A percentile compares a stretch with the other conserved stretches of the same genome.
These are phyloP conservation scores for Pantherophis guttatus DNA, from an alignment of 2,113 vertebrate genomes.

Conservation along the genomic window DNA sequence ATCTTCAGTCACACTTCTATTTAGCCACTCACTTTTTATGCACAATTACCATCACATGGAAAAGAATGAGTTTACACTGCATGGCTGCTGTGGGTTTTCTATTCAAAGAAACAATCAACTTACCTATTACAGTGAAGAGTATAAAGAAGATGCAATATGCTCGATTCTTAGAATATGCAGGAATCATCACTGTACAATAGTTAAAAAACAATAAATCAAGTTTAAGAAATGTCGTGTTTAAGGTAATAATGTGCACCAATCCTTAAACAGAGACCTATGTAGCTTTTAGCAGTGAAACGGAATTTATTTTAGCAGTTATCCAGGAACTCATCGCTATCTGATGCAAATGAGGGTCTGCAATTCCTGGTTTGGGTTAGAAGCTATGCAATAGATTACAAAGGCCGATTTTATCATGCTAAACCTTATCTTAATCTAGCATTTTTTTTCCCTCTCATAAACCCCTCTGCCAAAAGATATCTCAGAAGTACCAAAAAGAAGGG, in stretches of 20 bases:
- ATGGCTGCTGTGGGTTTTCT: not conserved
- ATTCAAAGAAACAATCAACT: slow-evolving; percentile 47
- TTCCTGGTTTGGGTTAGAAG: not conserved
- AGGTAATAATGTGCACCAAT: not conserved
- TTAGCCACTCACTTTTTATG: not conserved
- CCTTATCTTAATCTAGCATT: not conserved
- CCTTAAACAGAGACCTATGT: not conserved
- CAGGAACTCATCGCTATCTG: not conserved
- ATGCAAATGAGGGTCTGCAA: not conserved
- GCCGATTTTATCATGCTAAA: not conserved
- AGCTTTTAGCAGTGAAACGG: not conserved
- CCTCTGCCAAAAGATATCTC: not conserved
- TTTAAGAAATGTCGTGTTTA: not conserved
- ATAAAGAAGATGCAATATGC: slow-evolving; percentile 89
- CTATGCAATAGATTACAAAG: not conserved
- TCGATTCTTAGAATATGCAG: slow-evolving; percentile 85
- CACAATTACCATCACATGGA: not conserved
- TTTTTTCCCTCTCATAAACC: not conserved
- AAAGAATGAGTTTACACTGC: not conserved
- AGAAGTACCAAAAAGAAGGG: not conserved
- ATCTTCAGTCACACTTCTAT: not conserved
- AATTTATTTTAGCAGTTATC: not conserved
- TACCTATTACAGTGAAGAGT: slow-evolving; percentile 88
- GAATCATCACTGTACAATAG: slow-evolving; percentile 85
- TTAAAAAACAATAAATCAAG: not conserved